phyloP scores from a whole-genome alignment of 2,888 invertebrate genomes.

The Toxonevra muliebris region DNA sequence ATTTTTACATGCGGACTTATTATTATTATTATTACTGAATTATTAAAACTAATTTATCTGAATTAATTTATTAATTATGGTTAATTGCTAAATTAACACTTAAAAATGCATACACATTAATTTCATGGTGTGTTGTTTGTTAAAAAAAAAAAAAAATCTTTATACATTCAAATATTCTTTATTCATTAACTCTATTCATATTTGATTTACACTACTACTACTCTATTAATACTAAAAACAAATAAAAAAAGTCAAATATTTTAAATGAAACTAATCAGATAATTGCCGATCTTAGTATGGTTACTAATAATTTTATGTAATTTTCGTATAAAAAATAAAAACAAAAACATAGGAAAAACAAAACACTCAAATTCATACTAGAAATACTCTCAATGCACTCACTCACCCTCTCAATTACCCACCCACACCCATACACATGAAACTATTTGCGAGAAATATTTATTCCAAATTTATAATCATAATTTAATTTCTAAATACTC shows the following conservation, averaged over 20 bases:
- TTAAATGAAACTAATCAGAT: constrained; percentile 63
- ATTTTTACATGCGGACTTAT: constrained; percentile 21
- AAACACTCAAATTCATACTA: constrained; percentile 3
- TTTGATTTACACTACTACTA: no score
- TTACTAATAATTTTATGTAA: constrained; percentile 65
- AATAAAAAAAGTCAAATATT: constrained; percentile 48
- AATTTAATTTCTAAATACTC: no score
- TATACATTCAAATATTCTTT: constrained; percentile 7
- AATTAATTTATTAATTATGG: constrained; percentile 7
- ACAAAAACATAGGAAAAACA: constrained; percentile 21
- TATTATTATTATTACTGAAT: constrained; percentile 12
- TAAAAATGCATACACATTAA: no score
- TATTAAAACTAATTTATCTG: constrained; percentile 17
- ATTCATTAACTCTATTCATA: constrained; percentile 2
- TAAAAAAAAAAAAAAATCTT: constrained; percentile 9
- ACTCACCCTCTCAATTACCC: neutral
- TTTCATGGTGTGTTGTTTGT: neutral
- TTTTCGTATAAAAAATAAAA: constrained; percentile 30
- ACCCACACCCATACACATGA: neutral
- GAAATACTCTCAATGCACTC: neutral
- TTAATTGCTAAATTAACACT: constrained; percentile 3
- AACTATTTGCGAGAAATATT: neutral
- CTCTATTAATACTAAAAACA: neutral
- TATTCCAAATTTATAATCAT: no score
- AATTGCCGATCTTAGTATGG: constrained; percentile 61